Evolutionary conservation across 2,888 invertebrate genomes (phyloP), one percentile per base, ranked within the genome.

Genomic region (Falcaria lacertinaria): DNA sequence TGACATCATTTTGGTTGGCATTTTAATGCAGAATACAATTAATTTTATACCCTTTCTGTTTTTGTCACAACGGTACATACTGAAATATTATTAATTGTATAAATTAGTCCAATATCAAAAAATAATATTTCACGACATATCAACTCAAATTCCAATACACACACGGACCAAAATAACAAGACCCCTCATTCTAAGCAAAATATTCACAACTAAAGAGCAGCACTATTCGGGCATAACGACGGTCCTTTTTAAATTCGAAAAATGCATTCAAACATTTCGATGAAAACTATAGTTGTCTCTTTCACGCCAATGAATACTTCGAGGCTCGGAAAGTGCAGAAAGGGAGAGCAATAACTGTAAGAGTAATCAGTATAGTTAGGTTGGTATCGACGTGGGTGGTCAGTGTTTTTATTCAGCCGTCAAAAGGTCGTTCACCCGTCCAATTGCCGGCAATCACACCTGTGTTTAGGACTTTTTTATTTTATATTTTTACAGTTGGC

Each of bases 361-460:
- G 47, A 55, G 47, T 37, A 25, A 38, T 38, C 41, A 22, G 33
- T 42, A 33, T 40, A 28, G 45, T 45, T 43, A 41, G 36, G 42
- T 39, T 45, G 48, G 51, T 48, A 45, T 42, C 83, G 52, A 63
- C 79, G 83, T 87, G 87, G 87, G 87, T 86, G 87, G 87, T 77
- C 85, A 60, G 65, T 72, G 76, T 78, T 74, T 79, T 80, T 77
- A 73, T 77, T 67, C 69, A 60, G 57, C 70, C 78, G 85, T 84
- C 83, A 80, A 80, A 81, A 80, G 87, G 76, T 83, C 83, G 68
- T 75, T 78, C 69, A 80, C 79, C 64, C 54, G 40, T 43, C 53
- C 74, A 74, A 78, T 79, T 77, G 76, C 44, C 51, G 39, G 50
- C 56, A 59, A 72, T 72, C 69, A 74, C 82, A 82, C 80, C 77